Evolutionary conservation across 92 coral and sea anemone species (phyloP).

Genomic region (Paragorgia papillata): DNA sequence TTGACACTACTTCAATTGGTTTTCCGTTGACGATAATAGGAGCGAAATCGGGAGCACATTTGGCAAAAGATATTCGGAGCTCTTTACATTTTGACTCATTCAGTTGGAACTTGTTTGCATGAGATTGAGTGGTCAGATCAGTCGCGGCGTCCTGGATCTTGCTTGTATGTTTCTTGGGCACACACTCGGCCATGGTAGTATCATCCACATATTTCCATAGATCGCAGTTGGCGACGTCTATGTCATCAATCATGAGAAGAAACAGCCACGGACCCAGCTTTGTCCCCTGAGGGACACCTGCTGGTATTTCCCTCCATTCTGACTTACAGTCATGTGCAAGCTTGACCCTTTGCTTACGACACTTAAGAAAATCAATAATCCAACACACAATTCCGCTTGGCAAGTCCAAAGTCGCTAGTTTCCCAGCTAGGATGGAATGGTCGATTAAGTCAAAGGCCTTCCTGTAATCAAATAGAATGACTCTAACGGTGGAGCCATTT

Average conservation of each 20-base stretch:
- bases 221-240: slow-evolving; percentile 15
- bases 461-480: slow-evolving; percentile 12
- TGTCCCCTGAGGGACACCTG: slow-evolving; percentile 53
- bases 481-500: slow-evolving; percentile 5
- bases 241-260: slow-evolving; percentile 38
- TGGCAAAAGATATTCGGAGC: slow-evolving; percentile 39
- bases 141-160: slow-evolving; percentile 30
- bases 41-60: slow-evolving; percentile 20
- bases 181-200: slow-evolving; percentile 34
- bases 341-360: slow-evolving; percentile 38
- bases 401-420: neutral
- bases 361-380: slow-evolving; percentile 34
- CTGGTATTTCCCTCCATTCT: slow-evolving; percentile 47
- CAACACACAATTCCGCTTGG: slow-evolving; percentile 3
- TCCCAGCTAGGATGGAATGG: slow-evolving; percentile 9
- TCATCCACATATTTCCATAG: slow-evolving; percentile 53
- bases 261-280: slow-evolving; percentile 51
- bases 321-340: slow-evolving; percentile 38
- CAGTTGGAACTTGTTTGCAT: slow-evolving; percentile 31
- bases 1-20: slow-evolving; percentile 30
- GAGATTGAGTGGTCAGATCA: slow-evolving; percentile 23
- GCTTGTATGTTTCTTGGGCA: slow-evolving; percentile 16
- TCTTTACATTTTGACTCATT: slow-evolving; percentile 51
- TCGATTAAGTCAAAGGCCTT: slow-evolving; percentile 34
- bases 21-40: slow-evolving; percentile 31